These are phyloP conservation scores for Zophobas morio DNA, from an alignment of 1,140 invertebrate genomes.

Conservation along the genomic window DNA sequence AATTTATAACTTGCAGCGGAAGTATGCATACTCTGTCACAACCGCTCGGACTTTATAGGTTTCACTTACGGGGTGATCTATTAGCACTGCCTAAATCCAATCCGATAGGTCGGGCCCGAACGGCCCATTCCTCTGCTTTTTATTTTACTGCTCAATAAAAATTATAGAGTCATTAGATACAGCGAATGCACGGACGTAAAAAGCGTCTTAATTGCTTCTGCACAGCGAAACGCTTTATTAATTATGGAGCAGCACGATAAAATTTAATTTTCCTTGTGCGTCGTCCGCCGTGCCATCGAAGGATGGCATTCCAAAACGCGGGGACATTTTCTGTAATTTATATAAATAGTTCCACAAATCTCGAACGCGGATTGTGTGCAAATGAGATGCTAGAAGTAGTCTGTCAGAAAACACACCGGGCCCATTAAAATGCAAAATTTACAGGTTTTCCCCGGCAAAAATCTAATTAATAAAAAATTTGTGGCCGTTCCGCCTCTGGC, in stretches of 20 bases:
- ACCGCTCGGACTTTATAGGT: constrained; percentile 26
- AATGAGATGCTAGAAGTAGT: constrained; percentile 57
- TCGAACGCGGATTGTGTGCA: constrained; percentile 58
- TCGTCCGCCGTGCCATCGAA: not conserved
- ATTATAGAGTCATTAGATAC: constrained; percentile 1
- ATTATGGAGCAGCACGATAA: constrained; percentile 20
- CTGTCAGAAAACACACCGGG: constrained; percentile 57
- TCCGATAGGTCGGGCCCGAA: not conserved
- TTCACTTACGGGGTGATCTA: constrained; percentile 23
- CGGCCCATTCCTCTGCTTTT: not conserved
- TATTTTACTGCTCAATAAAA: constrained; percentile 11
- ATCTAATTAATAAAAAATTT: constrained; percentile 37
- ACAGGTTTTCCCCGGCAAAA: constrained; percentile 39
- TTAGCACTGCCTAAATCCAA: constrained; percentile 17
- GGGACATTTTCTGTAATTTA: constrained; percentile 55
- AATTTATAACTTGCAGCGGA: constrained; percentile 37
- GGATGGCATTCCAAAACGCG: constrained; percentile 41
- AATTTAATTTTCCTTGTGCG: constrained; percentile 31
- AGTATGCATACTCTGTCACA: constrained; percentile 38
- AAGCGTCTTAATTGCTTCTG: constrained; percentile 12
- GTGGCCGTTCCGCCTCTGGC: constrained; percentile 22
- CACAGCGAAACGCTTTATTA: constrained; percentile 16
- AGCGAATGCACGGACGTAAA: constrained; percentile 7
- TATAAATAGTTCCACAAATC: constrained; percentile 58
- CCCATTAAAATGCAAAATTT: constrained; percentile 56